Evolutionary conservation across 2,797 vertebrate genomes (phyloP), one percentile per base, ranked within the genome.

Genomic region (Meda fulgida): DNA sequence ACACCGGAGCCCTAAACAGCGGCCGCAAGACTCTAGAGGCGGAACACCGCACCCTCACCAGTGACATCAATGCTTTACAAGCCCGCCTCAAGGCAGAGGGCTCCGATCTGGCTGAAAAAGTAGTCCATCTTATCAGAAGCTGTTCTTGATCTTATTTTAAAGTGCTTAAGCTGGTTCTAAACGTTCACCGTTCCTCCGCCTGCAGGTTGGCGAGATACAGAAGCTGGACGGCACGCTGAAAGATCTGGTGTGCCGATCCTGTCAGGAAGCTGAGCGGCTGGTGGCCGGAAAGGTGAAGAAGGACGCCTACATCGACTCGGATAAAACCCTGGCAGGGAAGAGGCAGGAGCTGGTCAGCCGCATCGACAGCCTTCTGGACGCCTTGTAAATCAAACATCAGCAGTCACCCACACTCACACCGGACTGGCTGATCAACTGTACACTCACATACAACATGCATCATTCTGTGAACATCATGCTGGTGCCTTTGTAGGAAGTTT

Each of bases 231-330:
- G 94, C 3, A 97, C 98, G 88, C 96, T 99, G 84, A 99, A 99
- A 94, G 98, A 99, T 63, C 94, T 98, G 46, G 98, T 97, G 60
- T 93, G 96, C 34, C 98, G 98, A 89, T 97, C 97, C 0, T 97
- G 97, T 0, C 95, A 97, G 60, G 98, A 99, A 91, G 97, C 98
- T 0, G 98, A 99, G 92, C 95, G 98, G 9, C 94, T 99, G 89
- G 98, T 99, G 69, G 97, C 97, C 0, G 97, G 98, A 23, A 99
- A 99, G 89, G 96, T 99, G 55, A 99, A 99, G 96, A 99, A 98
- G 92, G 98, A 99, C 88, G 95, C 96, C 0, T 99, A 99, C 93
- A 95, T 99, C 0, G 97, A 99, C 89, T 98, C 95, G 0, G 98
- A 99, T 92, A 99, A 97, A 94, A 94, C 92, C 69, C 95, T 98